phyloP scores from a whole-genome alignment of 2,797 vertebrate genomes.

The Pitangus sulphuratus region DNA sequence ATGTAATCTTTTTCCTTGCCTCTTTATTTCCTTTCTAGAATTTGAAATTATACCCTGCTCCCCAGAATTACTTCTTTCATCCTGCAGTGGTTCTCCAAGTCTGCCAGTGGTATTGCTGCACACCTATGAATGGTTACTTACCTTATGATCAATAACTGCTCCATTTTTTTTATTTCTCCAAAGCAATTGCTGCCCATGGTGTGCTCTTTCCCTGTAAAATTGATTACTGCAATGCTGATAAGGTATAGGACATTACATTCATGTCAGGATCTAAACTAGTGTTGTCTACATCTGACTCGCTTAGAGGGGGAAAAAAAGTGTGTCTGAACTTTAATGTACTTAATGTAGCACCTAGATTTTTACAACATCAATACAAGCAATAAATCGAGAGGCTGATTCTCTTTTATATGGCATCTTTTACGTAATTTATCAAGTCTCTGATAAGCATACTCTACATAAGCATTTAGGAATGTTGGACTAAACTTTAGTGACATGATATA shows the following conservation, averaged over 20 bases:
- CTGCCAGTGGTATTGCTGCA: neutral
- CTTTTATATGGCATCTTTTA: neutral
- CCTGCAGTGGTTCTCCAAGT: neutral
- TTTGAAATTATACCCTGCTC: neutral
- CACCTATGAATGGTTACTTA: neutral
- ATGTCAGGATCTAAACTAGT: neutral
- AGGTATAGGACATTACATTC: neutral
- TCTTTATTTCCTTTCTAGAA: neutral
- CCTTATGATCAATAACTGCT: neutral
- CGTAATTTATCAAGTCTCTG: neutral
- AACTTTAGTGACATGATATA: neutral
- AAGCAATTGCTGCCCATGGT: neutral
- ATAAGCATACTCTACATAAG: neutral
- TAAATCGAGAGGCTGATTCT: neutral
- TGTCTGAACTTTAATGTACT: neutral
- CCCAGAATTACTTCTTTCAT: neutral
- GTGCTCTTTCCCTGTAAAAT: neutral
- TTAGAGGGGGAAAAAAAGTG: neutral
- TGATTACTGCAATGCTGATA: neutral
- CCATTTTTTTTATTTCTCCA: neutral
- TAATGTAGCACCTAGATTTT: neutral
- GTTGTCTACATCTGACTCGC: neutral
- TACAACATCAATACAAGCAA: neutral
- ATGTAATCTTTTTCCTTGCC: neutral
- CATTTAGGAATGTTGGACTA: neutral